These are phyloP conservation scores for Grammomys surdaster DNA, from an alignment of 2,113 vertebrate species.

Conservation along the genomic window DNA sequence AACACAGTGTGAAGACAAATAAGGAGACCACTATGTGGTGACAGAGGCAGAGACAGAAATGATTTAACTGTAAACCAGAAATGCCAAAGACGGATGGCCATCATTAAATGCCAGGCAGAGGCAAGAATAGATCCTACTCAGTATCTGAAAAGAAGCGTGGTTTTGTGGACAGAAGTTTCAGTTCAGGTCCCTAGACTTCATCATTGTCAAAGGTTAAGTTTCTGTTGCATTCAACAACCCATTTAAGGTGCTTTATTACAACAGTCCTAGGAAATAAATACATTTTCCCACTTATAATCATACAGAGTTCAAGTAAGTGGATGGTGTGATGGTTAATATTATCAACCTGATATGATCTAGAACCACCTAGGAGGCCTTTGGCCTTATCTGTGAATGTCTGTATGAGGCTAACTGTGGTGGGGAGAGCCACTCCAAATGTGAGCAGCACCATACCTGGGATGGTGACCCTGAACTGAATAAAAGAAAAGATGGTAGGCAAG, in stretches of 20 bases:
- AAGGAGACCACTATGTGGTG: neutral
- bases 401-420: neutral
- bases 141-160: neutral
- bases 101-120: neutral
- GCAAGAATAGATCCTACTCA: neutral
- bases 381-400: neutral
- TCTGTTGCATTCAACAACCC: neutral
- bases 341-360: neutral
- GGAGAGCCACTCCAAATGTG: neutral
- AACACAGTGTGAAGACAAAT: neutral
- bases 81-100: neutral
- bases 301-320: neutral
- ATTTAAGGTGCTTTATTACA: neutral
- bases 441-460: neutral
- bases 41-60: neutral
- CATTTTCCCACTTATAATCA: neutral
- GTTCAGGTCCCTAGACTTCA: neutral
- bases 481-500: neutral
- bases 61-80: neutral
- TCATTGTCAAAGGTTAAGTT: neutral
- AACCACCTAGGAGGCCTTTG: neutral
- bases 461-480: neutral
- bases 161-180: neutral
- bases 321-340: neutral
- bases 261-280: neutral